These are phyloP conservation scores for Hipparchia semele DNA, from an alignment of 2,888 invertebrate genomes.

Conservation along the genomic window DNA sequence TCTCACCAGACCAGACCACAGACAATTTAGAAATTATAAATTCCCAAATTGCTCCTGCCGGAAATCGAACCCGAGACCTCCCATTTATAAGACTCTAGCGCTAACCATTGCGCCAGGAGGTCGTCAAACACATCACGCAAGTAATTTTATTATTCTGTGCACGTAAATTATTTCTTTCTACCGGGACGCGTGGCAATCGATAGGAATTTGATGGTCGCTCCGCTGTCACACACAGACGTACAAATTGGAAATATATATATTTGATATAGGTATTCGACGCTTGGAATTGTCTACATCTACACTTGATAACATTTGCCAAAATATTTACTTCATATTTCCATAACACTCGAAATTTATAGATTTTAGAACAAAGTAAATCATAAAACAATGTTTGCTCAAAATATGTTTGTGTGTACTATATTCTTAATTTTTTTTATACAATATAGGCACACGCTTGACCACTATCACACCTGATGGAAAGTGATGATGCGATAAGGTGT, in stretches of 20 bases:
- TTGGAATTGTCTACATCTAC: not conserved
- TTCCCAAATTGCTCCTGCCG: not conserved
- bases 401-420: too few relatives aligned
- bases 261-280: not conserved
- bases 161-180: slow-evolving; percentile 31
- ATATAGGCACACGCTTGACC: too few relatives aligned
- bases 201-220: slow-evolving; percentile 26
- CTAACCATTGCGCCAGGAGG: too few relatives aligned
- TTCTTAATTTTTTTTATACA: too few relatives aligned
- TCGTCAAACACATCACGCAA: not conserved
- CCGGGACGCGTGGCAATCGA: slow-evolving; percentile 29
- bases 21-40: not conserved
- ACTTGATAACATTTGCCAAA: too few relatives aligned
- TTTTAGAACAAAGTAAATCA: too few relatives aligned
- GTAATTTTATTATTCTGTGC: slow-evolving; percentile 27
- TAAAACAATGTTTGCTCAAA: too few relatives aligned
- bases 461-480: too few relatives aligned
- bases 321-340: too few relatives aligned
- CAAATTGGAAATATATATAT: not conserved
- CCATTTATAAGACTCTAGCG: not conserved
- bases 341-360: too few relatives aligned
- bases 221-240: not conserved
- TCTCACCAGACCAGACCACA: not conserved
- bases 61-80: not conserved
- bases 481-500: too few relatives aligned